Percentiles rank a stretch among this genome's conserved stretches.
Conservation (phyloP, 2,888 invertebrate species). For the Operophtera brumata region DNA sequence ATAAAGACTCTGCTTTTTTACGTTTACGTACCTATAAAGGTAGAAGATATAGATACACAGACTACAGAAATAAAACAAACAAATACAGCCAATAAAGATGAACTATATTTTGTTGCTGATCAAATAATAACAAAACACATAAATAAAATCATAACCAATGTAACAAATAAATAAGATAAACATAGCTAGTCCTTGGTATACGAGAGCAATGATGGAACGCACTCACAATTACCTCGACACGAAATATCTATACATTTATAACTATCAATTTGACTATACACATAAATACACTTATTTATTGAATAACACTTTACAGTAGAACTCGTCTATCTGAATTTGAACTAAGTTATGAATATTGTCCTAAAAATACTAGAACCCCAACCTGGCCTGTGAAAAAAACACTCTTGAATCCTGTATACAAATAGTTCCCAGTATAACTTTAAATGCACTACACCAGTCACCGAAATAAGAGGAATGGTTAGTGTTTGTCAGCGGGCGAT, state of each 20-base stretch:
- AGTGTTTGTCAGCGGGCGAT: slow-evolving; percentile 38
- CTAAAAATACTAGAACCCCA: slow-evolving; percentile 55
- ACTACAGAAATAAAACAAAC: slow-evolving; percentile 40
- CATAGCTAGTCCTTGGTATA: slow-evolving; percentile 71
- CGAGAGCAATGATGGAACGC: slow-evolving; percentile 56
- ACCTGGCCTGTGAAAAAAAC: slow-evolving; percentile 47
- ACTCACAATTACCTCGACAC: slow-evolving; percentile 52
- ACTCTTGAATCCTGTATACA: slow-evolving; percentile 1
- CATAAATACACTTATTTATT: slow-evolving; percentile 57
- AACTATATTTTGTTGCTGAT: slow-evolving; percentile 76
- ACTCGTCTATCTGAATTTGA: slow-evolving; percentile 59
- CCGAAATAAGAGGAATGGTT: slow-evolving; percentile 62
- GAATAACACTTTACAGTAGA: slow-evolving; percentile 40
- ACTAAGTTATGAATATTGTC: slow-evolving; percentile 67
- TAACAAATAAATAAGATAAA: slow-evolving; percentile 65
- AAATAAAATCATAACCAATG: slow-evolving; percentile 64
- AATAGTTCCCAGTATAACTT: slow-evolving; percentile 15
- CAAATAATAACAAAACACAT: slow-evolving; percentile 75
- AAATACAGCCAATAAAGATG: slow-evolving; percentile 59
- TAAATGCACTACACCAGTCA: slow-evolving; percentile 71
- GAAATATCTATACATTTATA: slow-evolving; percentile 52
- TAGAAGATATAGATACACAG: no score
- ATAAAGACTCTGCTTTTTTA: no score
- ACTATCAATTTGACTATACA: slow-evolving; percentile 57
- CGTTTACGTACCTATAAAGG: no score